Evolutionary conservation across 2,113 vertebrate genomes (phyloP), one percentile per base, ranked within the genome.

Genomic region (Forbesichthys papilliferus): DNA sequence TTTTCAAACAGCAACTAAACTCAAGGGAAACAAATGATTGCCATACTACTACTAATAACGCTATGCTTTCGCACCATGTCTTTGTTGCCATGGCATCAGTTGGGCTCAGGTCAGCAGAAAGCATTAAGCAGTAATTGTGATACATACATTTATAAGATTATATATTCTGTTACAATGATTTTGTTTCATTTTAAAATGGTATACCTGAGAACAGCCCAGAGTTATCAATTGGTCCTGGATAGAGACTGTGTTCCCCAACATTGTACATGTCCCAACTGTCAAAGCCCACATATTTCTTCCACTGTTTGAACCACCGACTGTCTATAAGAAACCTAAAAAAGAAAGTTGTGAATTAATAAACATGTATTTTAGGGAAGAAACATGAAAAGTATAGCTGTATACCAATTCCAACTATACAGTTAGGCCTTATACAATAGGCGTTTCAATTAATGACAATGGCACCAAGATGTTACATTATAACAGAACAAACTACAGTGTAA

Each of bases 211-310:
- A 98, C n/a, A 99, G 93, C 36, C 95, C 95, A 1, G 96, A 97
- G 89, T 99, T 99, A 86, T 99, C 96, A 59, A 98, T 88, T 0
- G 96, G 96, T 75, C 97, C 98, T 2, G 98, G 96, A 70, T 93
- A 98, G 3, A 97, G 87, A 65, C 86, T 93, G 27, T 89, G 93
- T 55, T 98, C 95, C 5, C 96, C 96, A 58, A 93, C 94, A 62
- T 92, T 95, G 84, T 95, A 96, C 94, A 95, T 92, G 66, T 98
- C 97, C 96, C 96, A 98, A 81, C 91, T 96, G 88, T 99, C 96
- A 57, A 95, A 98, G 36, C 96, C 96, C 78, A 99, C 98, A 70
- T 97, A 98, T 68, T 98, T 98, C 92, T 98, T 99, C 98, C 98
- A 99, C 65, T 96, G 96, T 77, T 96, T 97, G 88, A 97, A 99